Evolutionary conservation across 2,797 vertebrate species (phyloP), one percentile per base, ranked within the genome.

Genomic region (Leontocebus nigricollis): DNA sequence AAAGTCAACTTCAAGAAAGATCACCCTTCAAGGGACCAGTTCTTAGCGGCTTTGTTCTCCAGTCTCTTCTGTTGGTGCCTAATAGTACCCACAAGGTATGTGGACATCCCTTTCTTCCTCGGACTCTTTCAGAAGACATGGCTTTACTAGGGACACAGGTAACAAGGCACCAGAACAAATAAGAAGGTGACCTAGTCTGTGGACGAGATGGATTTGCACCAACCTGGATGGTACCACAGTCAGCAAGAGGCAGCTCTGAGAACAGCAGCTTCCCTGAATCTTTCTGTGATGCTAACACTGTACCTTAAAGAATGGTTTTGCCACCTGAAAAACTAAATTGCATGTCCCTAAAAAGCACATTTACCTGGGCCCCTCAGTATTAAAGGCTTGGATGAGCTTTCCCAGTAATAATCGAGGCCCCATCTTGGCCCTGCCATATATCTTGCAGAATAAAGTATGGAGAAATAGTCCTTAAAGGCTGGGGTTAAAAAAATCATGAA

Each of bases 371-470:
- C 64, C 33, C 15, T 39, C 7, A 19, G 57, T 26, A 48, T 30
- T 15, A 33, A 83, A 72, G 46, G 7, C n/a, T 87, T 4, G 0
- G 57, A 20, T 2, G 9, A 27, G 86, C 26, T 64, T 50, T 72
- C 36, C 20, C 2, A 22, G 41, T 13, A 50, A 46, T n/a, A 64
- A 70, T 3, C 0, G 5, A 83, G 57, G 85, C 22, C 76, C 33
- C 15, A 2, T 36, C 17, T 36, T 0, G 7, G 12, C 26, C 6
- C 22, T 27, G 17, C 46, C 8, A 10, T 11, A 5, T 39, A 8
- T 73, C 36, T 33, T 48, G 39, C 36, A 3, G 55, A 22, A 39
- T 14, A 2, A 46, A 72, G 4, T 33, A 72, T n/a, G 0, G 12
- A 85, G 36, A 85, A 81, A 64, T 0, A 91, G 44, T 76, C n/a